These are phyloP conservation scores for Apteryx owenii DNA, from an alignment of 2,113 vertebrate species.

Conservation along the genomic window DNA sequence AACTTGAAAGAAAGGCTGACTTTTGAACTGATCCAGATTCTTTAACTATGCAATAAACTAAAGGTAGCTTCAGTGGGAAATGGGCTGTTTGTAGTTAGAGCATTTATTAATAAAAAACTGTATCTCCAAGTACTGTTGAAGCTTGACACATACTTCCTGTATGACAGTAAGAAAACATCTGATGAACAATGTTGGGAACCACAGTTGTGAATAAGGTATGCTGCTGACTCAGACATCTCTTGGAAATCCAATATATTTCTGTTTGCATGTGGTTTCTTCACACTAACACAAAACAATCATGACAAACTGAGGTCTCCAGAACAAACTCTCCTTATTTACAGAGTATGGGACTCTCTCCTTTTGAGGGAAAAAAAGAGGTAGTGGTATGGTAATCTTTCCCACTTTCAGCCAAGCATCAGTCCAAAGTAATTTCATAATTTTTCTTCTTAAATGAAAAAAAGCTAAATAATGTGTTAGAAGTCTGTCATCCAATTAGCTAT, in stretches of 20 bases:
- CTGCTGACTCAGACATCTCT: slow-evolving; percentile 41
- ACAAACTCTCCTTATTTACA: background rate
- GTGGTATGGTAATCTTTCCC: background rate
- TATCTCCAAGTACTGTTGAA: slow-evolving; percentile 5
- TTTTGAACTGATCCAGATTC: background rate
- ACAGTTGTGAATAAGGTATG: background rate
- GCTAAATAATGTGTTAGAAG: background rate
- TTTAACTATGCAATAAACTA: slow-evolving; percentile 21
- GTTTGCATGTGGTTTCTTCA: slow-evolving; percentile 9
- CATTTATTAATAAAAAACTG: slow-evolving; percentile 34
- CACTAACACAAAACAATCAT: background rate
- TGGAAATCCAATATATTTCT: background rate
- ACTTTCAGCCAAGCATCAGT: background rate
- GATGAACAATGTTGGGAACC: slow-evolving; percentile 43
- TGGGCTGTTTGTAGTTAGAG: background rate
- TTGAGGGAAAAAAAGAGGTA: background rate
- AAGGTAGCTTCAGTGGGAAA: slow-evolving; percentile 38
- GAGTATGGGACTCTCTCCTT: background rate
- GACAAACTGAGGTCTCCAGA: slow-evolving; percentile 35
- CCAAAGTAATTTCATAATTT: background rate
- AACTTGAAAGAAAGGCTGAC: background rate
- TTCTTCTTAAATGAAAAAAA: background rate
- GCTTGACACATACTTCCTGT: slow-evolving; percentile 49
- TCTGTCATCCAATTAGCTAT: background rate
- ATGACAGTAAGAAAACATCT: slow-evolving; percentile 23